A percentile compares a stretch with the other conserved stretches of the same genome.
Evolutionary conservation across 2,113 vertebrate species (phyloP).

Genomic region (Lota lota): DNA sequence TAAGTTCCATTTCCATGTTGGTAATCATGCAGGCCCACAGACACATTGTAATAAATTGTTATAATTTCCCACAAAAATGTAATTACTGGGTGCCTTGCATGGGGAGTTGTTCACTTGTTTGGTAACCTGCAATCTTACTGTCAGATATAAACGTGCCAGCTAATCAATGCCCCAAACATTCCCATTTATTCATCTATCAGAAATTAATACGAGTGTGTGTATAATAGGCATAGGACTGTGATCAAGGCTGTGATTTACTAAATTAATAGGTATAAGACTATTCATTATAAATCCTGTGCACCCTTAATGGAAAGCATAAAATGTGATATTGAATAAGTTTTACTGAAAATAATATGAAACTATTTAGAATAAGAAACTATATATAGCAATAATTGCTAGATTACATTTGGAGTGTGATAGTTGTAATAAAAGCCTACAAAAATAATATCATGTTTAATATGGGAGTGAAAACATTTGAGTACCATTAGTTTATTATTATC

Average conservation of each 20-base stretch:
- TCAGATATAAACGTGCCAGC: constrained; percentile 93
- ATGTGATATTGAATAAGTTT: no score
- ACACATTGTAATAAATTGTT: constrained; percentile 96
- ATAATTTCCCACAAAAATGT: constrained; percentile 98
- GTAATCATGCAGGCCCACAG: constrained; percentile 93
- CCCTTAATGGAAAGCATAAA: no score
- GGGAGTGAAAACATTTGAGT: no score
- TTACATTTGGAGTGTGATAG: no score
- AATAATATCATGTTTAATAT: no score
- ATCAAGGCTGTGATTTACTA: constrained; percentile 95
- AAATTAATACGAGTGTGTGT: constrained; percentile 96
- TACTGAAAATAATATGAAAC: no score
- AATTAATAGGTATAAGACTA: constrained; percentile 94
- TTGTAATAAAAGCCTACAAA: no score
- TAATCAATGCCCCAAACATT: constrained; percentile 97
- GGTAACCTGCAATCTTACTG: constrained; percentile 98
- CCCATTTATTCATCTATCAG: constrained; percentile 98
- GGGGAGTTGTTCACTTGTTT: constrained; percentile 76
- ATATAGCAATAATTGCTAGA: no score
- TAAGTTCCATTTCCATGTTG: constrained; percentile 95
- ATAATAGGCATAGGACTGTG: constrained; percentile 86
- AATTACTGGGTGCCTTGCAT: constrained; percentile 96
- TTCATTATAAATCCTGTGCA: constrained; percentile 54
- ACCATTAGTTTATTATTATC: no score
- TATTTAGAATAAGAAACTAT: no score